phyloP scores from a whole-genome alignment of 2,888 invertebrate species.

The Kuschelorhynchus macadamiae region DNA sequence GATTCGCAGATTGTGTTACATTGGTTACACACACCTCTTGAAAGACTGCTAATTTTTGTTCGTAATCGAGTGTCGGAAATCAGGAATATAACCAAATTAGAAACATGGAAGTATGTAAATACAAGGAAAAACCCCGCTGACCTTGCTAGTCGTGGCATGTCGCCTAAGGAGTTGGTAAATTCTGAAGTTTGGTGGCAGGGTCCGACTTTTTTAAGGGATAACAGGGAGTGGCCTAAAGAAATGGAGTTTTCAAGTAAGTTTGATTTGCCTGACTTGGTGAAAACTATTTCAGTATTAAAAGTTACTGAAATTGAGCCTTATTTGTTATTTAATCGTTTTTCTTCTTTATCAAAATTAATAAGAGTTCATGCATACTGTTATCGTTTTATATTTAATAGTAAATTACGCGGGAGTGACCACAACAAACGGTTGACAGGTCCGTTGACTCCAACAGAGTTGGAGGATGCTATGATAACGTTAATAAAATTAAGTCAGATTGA shows the following conservation, averaged over 20 bases:
- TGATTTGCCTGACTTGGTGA: background rate
- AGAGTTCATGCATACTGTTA: too few relatives aligned
- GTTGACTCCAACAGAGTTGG: too few relatives aligned
- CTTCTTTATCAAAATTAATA: too few relatives aligned
- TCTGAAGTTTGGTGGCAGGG: constrained; percentile 2
- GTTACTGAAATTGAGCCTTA: constrained; percentile 5
- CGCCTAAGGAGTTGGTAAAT: background rate
- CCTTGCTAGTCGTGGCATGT: background rate
- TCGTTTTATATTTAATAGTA: too few relatives aligned
- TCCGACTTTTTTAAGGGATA: background rate
- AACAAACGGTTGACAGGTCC: too few relatives aligned
- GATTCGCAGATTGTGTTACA: constrained; percentile 9
- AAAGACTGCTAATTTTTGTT: constrained; percentile 2
- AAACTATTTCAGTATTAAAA: background rate
- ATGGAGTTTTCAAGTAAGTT: background rate
- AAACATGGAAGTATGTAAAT: too few relatives aligned
- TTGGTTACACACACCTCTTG: constrained; percentile 7
- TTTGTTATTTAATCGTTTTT: too few relatives aligned
- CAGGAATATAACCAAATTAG: background rate
- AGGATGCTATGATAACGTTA: too few relatives aligned
- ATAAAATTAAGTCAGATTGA: too few relatives aligned
- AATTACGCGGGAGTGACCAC: too few relatives aligned
- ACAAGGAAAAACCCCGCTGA: constrained; percentile 10
- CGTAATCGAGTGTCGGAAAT: constrained; percentile 6
- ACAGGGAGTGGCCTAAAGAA: background rate